These are phyloP conservation scores for Gastracanthus pulcherrimus DNA, from an alignment of 2,888 invertebrate species.

Conservation along the genomic window DNA sequence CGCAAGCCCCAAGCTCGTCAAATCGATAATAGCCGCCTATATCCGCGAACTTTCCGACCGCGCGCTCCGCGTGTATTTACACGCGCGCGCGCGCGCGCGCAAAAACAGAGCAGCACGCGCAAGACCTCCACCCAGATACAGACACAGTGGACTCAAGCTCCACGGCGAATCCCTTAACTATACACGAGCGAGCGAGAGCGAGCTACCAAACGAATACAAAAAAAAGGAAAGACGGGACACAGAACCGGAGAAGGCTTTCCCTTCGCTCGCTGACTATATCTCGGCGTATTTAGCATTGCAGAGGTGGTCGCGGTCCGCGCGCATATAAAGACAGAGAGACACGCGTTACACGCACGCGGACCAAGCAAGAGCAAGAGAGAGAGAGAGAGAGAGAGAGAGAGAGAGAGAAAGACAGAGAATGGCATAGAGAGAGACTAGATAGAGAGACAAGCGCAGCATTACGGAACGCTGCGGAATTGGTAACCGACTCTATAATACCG, in stretches of 20 bases:
- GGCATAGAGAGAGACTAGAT: slow-evolving; percentile 7
- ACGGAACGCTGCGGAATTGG: slow-evolving; percentile 45
- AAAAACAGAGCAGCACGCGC: background rate
- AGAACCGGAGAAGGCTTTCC: background rate
- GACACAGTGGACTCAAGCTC: background rate
- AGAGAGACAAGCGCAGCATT: slow-evolving; percentile 42
- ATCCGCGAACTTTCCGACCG: background rate
- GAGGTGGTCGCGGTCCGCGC: slow-evolving; percentile 19
- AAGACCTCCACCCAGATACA: background rate
- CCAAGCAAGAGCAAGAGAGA: too few relatives aligned
- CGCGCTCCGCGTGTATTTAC: background rate
- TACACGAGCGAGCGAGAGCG: background rate
- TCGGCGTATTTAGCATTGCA: slow-evolving; percentile 49
- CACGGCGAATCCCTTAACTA: slow-evolving; percentile 15
- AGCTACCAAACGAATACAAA: background rate
- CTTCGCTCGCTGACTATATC: slow-evolving; percentile 24
- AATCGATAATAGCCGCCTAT: background rate
- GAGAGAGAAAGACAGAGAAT: too few relatives aligned
- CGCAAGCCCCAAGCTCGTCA: background rate
- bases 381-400: too few relatives aligned
- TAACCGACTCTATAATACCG: slow-evolving; percentile 37
- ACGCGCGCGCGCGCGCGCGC: background rate
- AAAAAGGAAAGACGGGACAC: background rate
- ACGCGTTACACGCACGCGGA: too few relatives aligned
- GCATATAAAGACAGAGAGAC: slow-evolving; percentile 5